Evolutionary conservation across 2,888 invertebrate species (phyloP), one percentile per base, ranked within the genome.

Genomic region (Patella depressa): DNA sequence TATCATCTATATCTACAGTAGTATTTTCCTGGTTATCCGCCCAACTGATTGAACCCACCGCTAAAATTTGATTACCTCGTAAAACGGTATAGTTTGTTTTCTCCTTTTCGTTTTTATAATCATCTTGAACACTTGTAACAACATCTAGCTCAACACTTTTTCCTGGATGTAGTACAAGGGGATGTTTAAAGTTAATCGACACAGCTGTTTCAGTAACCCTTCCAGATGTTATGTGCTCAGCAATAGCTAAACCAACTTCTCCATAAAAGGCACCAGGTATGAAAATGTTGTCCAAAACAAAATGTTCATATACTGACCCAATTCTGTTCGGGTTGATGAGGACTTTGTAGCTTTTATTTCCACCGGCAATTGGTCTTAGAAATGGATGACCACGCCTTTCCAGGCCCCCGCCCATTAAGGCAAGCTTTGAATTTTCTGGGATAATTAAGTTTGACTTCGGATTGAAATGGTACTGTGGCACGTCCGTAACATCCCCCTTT

Each of bases 231-330:
- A 65, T 2, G 45, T 45, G 45, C 12, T 71, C 45, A 19, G 78
- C 82, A 15, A 82, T 73, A 34, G 79, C 80, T 55, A 85, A 80
- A 11, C 79, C 82, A 12, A 81, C 78, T 69, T 86, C 86, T 3
- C 77, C 82, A 76, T 82, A 83, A 0, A 76, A 72, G 3, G 85
- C 82, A 9, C 86, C 86, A 2, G 83, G 86, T 14, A 85, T 79
- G 11, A 85, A 65, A 34, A 81, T 70, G 3, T 59, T 65, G 0
- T 78, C 81, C 3, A 24, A 69, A 5, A 85, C 73, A 15, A 76
- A 71, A 73, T 86, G 86, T 12, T 84, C 80, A 76, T 78, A 85
- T 14, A 84, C 80, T 75, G 82, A 84, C 12, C 84, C 81, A 71
- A 82, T 82, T 3, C 78, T 65, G n/a, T 53, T 55, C 24, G 78